Conservation (phyloP, 2,888 invertebrate species). For the Tipula unca region DNA sequence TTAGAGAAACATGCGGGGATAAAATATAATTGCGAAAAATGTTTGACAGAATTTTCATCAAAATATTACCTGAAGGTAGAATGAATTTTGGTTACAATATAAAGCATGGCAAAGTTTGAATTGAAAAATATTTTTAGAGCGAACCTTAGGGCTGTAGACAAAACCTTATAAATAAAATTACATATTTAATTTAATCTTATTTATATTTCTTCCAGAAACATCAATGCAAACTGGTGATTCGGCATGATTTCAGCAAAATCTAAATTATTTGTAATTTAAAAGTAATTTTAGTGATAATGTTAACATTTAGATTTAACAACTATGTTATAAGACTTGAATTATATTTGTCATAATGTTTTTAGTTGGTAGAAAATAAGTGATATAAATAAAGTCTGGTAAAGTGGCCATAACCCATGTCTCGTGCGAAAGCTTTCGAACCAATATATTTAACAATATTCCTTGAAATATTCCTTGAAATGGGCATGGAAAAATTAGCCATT, state of each 20-base stretch:
- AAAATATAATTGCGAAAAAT: not conserved
- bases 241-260: not conserved
- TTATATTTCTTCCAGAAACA: not conserved
- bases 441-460: too few species aligned
- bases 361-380: not conserved
- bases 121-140: too few species aligned
- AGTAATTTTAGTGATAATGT: not conserved
- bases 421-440: not conserved
- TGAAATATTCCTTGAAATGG: too few species aligned
- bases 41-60: not conserved
- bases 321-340: not conserved
- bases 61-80: not conserved
- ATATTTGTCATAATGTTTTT: not conserved
- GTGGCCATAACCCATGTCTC: not conserved
- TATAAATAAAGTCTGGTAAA: not conserved
- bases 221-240: not conserved
- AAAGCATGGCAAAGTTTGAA: too few species aligned
- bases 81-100: not conserved
- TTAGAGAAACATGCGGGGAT: slow-evolving; percentile 1
- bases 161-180: not conserved
- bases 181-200: not conserved
- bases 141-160: too few species aligned
- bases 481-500: too few species aligned
- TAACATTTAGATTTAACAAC: not conserved
- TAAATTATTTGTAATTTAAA: not conserved